These are phyloP conservation scores for Drosophila borborema DNA, from an alignment of 2,888 invertebrate genomes.

Conservation along the genomic window DNA sequence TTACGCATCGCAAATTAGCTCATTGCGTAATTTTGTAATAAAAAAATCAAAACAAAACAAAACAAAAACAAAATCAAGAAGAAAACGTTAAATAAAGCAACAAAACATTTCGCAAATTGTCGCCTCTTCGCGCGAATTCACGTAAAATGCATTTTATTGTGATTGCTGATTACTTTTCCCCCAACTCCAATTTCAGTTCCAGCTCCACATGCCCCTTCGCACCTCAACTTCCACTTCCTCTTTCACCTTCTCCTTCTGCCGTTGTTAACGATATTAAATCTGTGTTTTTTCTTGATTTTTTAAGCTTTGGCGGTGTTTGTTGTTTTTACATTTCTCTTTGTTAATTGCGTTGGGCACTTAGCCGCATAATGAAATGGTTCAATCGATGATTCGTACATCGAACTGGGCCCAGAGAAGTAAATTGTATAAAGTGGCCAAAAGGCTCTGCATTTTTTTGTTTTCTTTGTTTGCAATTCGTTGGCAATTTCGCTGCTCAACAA, in stretches of 20 bases:
- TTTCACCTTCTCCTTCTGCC: neutral
- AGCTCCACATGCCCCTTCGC: neutral
- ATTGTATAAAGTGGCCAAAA: constrained; percentile 16
- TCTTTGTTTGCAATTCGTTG: constrained; percentile 48
- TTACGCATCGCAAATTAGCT: constrained; percentile 51
- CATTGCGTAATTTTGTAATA: constrained; percentile 50
- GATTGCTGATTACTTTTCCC: constrained; percentile 27
- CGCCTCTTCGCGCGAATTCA: constrained; percentile 24
- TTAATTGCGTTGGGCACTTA: constrained; percentile 43
- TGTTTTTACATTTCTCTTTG: constrained; percentile 21
- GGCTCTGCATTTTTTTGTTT: neutral
- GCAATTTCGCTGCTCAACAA: constrained; percentile 32
- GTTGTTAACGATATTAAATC: constrained; percentile 33
- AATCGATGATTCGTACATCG: constrained; percentile 38
- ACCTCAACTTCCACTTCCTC: neutral
- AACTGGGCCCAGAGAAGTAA: constrained; percentile 26
- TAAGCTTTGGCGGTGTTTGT: constrained; percentile 9
- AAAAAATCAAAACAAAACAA: constrained; percentile 10
- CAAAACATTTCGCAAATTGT: constrained; percentile 39
- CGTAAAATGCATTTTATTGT: constrained; percentile 48
- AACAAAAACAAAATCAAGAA: neutral
- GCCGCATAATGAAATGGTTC: constrained; percentile 40
- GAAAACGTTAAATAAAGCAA: constrained; percentile 19
- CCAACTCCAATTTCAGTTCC: neutral
- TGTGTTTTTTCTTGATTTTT: constrained; percentile 20